phyloP scores from a whole-genome alignment of 2,113 vertebrate species.

The Cyprinodon tularosa region DNA sequence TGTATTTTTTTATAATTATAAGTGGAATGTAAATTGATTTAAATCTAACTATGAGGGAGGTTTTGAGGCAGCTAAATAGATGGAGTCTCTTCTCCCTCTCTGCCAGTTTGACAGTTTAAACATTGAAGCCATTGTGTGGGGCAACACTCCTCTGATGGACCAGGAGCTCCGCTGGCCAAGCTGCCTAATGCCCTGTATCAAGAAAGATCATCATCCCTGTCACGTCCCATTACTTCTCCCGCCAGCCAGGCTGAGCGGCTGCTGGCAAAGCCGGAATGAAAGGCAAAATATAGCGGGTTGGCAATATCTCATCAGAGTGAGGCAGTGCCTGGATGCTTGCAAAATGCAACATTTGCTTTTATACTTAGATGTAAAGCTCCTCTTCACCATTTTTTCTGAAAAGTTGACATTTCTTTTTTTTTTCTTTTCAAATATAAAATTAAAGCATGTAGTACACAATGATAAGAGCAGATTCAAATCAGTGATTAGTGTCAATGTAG shows the following conservation, averaged over 20 bases:
- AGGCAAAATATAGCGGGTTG: conserved; percentile 34
- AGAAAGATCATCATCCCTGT: conserved; percentile 68
- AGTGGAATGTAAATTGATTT: conserved; percentile 22
- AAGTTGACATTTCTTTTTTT: conserved; percentile 28
- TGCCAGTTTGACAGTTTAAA: conserved; percentile 52
- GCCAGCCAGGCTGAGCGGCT: conserved; percentile 27
- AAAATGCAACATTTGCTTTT: conserved; percentile 26
- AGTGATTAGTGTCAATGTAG: conserved; percentile 44
- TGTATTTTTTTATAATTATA: conserved; percentile 1
- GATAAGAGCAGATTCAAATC: conserved; percentile 34
- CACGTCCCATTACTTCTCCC: conserved; percentile 68
- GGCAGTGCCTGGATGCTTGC: conserved; percentile 22
- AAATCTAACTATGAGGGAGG: conserved; percentile 16
- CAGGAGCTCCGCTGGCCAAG: conserved; percentile 43
- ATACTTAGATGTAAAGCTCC: conserved; percentile 4
- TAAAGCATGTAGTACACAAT: conserved; percentile 37
- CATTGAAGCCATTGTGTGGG: conserved; percentile 65
- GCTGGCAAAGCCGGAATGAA: conserved; percentile 43
- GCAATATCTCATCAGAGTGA: conserved; percentile 33
- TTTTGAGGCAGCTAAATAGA: conserved; percentile 34
- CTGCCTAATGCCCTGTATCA: conserved; percentile 71
- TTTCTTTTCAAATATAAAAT: conserved; percentile 44
- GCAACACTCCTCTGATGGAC: conserved; percentile 62
- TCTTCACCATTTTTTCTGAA: conserved; percentile 14
- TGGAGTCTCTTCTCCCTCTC: conserved; percentile 44